Evolutionary conservation across 2,888 invertebrate genomes (phyloP), one percentile per base, ranked within the genome.

Genomic region (Pecten maximus): DNA sequence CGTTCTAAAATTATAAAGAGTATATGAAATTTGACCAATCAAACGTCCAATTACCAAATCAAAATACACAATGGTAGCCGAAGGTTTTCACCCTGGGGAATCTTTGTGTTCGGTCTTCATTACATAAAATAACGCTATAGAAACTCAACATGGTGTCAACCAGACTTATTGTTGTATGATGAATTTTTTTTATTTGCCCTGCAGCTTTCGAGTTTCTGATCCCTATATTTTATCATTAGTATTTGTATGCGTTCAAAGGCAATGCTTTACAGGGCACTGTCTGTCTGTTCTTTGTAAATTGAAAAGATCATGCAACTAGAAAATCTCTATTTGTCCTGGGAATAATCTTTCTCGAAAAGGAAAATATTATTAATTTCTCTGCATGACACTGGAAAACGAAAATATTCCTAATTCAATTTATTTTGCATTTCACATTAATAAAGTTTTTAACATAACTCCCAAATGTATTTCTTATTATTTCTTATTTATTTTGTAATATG

Each of bases 1-100:
- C 10, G 35, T 35, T 74, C 23, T 35, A 74, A 74, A 35, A 74
- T 74, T 35, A 74, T 60, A 60, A 4, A 74, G 74, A 10, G 74
- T 35, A 15, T 28, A 74, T 74, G 10, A 23, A 60, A 60, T 60
- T 23, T 60, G 60, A 60, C 60, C 74, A 74, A 35, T 74, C 35
- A 35, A 74, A 74, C 35, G 74, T 74, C 74, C 28, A 35, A 74
- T 74, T 74, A 74, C 74, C 74, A 74, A 74, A 35, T 74, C 28
- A 74, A 6, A 28, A 28, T 35, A 28, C 28, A 74, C 74, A 74
- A 74, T 74, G 12, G 35, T 6, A 6, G 12, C 23, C 23, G 28
- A 1, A 8, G 28, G 74, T 74, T 10, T 28, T 8, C 35, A 74
- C 74, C 28, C 35, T 2, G 35, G 35, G 74, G 74, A 74, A 35